Conservation (phyloP, 2,888 invertebrate genomes). For the Ganaspis brasiliensis region DNA sequence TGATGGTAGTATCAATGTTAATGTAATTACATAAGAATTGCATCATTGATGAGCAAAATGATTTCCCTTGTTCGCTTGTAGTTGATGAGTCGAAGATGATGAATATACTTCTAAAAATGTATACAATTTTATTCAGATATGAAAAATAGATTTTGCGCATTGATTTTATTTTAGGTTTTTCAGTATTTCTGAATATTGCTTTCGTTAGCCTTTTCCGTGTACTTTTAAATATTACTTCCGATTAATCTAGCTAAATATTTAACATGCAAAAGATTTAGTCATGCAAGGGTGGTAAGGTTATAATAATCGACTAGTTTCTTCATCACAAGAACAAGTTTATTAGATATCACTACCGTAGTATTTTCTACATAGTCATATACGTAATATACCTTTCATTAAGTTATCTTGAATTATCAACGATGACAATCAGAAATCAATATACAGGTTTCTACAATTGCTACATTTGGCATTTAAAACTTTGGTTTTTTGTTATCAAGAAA, state of each 20-base stretch:
- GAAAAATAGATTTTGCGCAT: too few species aligned
- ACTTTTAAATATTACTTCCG: too few species aligned
- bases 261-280: too few species aligned
- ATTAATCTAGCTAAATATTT: too few species aligned
- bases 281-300: too few species aligned
- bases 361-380: conserved; percentile 73
- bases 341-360: conserved; percentile 77
- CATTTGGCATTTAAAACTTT: conserved; percentile 66
- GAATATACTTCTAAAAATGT: too few species aligned
- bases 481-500: conserved; percentile 62
- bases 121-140: too few species aligned
- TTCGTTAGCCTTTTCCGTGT: too few species aligned
- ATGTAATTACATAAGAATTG: conserved; percentile 10
- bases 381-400: conserved; percentile 73
- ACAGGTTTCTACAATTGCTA: conserved; percentile 75
- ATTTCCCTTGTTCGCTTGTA: conserved; percentile 2
- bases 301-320: conserved; percentile 53
- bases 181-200: too few species aligned
- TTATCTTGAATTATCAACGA: conserved; percentile 73
- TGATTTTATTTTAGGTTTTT: too few species aligned
- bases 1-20: conserved; percentile 16
- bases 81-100: too few species aligned
- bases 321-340: conserved; percentile 78
- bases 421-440: conserved; percentile 74
- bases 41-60: conserved; percentile 10